Evolutionary conservation across 2,113 vertebrate species (phyloP).

Genomic region (Hipposideros armiger): DNA sequence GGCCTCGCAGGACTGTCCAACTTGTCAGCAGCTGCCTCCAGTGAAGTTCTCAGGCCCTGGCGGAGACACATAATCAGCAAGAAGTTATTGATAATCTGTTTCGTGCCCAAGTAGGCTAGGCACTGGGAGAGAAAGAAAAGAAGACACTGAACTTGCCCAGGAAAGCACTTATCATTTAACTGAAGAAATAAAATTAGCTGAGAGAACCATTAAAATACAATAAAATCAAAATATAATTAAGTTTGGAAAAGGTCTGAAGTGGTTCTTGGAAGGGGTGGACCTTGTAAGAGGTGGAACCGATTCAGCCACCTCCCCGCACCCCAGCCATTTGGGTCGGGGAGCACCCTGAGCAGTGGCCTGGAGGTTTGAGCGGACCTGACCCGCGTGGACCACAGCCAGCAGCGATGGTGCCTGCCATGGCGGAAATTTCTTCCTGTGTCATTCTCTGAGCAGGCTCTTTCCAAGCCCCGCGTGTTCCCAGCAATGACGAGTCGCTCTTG

Average conservation of each 20-base stretch:
- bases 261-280: background rate
- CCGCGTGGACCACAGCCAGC: fast-evolving
- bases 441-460: fast-evolving
- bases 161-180: conserved; percentile 41
- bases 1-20: background rate
- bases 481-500: conserved; percentile 60
- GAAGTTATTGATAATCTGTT: conserved; percentile 28
- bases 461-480: fast-evolving
- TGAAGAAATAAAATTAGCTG: conserved; percentile 56
- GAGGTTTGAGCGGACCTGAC: background rate
- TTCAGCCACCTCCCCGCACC: too few species aligned
- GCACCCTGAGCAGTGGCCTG: background rate
- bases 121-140: conserved; percentile 17
- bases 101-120: background rate
- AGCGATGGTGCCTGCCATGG: background rate
- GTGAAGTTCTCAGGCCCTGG: conserved; percentile 8
- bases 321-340: fast-evolving
- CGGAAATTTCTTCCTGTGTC: background rate
- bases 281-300: background rate
- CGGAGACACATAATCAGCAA: conserved; percentile 30
- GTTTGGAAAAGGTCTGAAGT: background rate
- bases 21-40: background rate
- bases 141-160: background rate
- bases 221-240: conserved; percentile 57
- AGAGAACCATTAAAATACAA: conserved; percentile 16